phyloP scores from a whole-genome alignment of 2,888 invertebrate genomes.

The Drosophila phalerata region DNA sequence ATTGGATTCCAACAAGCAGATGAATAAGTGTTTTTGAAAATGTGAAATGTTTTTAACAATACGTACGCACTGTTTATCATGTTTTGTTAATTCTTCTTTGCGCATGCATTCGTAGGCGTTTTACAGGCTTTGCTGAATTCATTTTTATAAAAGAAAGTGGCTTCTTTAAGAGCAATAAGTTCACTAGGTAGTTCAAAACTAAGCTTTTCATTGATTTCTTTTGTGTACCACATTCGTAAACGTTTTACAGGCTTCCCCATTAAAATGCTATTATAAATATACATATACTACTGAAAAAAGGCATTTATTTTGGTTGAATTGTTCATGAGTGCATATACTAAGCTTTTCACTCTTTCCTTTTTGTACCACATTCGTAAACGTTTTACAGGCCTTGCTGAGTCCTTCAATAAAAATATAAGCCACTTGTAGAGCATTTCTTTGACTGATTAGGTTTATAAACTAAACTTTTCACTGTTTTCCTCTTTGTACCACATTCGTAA shows the following conservation, averaged over 20 bases:
- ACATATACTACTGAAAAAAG: too few species aligned
- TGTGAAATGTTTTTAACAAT: neutral
- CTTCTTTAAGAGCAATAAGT: too few species aligned
- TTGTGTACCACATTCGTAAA: neutral
- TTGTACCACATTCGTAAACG: neutral
- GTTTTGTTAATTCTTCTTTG: neutral
- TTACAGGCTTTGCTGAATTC: neutral
- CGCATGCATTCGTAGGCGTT: neutral
- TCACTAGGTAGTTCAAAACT: too few species aligned
- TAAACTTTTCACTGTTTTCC: too few species aligned
- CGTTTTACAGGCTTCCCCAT: neutral
- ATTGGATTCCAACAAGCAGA: neutral
- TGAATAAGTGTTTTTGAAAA: conserved; percentile 4
- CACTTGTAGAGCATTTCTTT: too few species aligned
- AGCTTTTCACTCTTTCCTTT: neutral
- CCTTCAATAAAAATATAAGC: too few species aligned
- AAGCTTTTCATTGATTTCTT: too few species aligned
- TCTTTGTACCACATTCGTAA: too few species aligned
- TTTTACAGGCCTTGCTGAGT: neutral
- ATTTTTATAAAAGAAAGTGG: neutral
- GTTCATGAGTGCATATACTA: neutral
- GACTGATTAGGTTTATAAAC: too few species aligned
- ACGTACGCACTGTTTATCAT: neutral
- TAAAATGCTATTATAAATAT: too few species aligned
- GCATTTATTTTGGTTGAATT: neutral